Conservation (phyloP, 2,797 vertebrate genomes). For the Potorous gilbertii region DNA sequence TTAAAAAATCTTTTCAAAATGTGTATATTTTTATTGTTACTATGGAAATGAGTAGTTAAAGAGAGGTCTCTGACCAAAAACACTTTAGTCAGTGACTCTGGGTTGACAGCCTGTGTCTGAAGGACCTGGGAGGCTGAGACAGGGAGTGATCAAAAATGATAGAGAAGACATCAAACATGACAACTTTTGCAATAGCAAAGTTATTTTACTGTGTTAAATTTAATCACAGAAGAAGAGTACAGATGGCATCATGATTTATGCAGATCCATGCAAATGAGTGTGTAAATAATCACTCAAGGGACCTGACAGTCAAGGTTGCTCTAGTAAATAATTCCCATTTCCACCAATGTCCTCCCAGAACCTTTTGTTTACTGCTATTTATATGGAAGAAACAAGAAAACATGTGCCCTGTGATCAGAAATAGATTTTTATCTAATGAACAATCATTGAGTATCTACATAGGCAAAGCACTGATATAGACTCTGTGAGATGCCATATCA, state of each 20-base stretch:
- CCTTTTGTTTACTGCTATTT: slow-evolving; percentile 2
- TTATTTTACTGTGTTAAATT: slow-evolving; percentile 9
- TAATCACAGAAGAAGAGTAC: slow-evolving; percentile 5
- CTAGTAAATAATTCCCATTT: slow-evolving; percentile 8
- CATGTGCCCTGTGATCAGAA: background rate
- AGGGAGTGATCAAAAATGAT: background rate
- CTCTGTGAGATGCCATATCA: background rate
- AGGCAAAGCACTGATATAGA: background rate
- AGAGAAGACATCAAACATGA: slow-evolving; percentile 1
- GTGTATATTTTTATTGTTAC: background rate
- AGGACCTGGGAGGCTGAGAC: background rate
- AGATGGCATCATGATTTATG: slow-evolving; percentile 10
- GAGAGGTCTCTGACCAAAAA: background rate
- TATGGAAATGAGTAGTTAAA: background rate
- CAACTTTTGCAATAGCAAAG: slow-evolving; percentile 4
- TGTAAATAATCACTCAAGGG: slow-evolving; percentile 4
- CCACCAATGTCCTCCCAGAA: background rate
- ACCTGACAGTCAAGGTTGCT: slow-evolving; percentile 3
- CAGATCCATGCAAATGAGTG: slow-evolving; percentile 4
- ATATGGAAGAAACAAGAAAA: background rate
- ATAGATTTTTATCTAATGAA: background rate
- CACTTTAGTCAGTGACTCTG: background rate
- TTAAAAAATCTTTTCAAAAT: background rate
- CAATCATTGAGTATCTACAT: background rate
- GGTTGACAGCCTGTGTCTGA: background rate